phyloP scores from a whole-genome alignment of 2,888 invertebrate species.

The Biston betularia region DNA sequence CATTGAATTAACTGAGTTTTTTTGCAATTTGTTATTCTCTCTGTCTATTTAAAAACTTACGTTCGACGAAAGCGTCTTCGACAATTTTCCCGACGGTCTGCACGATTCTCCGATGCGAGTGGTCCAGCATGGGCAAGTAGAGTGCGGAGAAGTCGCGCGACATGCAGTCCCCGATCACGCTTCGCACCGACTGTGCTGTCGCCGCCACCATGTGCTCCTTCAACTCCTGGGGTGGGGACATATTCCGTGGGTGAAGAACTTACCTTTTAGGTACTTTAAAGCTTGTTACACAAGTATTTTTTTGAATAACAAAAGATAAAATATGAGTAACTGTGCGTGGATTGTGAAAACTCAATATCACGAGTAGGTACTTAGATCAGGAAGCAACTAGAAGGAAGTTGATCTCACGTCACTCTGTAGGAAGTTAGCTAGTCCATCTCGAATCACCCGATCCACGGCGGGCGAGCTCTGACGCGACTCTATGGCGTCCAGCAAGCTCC shows the following conservation, averaged over 20 bases:
- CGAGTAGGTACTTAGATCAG: too few relatives aligned
- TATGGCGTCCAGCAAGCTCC: slow-evolving; percentile 62
- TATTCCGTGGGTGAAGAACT: too few relatives aligned
- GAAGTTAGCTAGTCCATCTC: slow-evolving; percentile 59
- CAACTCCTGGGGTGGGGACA: slow-evolving; percentile 55
- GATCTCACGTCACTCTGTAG: slow-evolving; percentile 68
- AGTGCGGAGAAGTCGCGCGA: slow-evolving; percentile 59
- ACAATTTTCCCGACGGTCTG: slow-evolving; percentile 59
- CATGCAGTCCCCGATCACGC: slow-evolving; percentile 58
- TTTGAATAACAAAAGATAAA: too few relatives aligned
- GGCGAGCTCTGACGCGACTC: slow-evolving; percentile 52
- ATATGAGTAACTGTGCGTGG: too few relatives aligned
- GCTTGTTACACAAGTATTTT: too few relatives aligned
- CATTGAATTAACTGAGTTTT: too few relatives aligned
- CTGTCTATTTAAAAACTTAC: slow-evolving; percentile 50
- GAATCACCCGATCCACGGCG: slow-evolving; percentile 59
- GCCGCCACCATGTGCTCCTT: slow-evolving; percentile 64
- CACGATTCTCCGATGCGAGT: slow-evolving; percentile 64
- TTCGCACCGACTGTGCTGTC: slow-evolving; percentile 61
- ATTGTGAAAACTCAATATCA: too few relatives aligned
- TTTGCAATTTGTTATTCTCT: too few relatives aligned
- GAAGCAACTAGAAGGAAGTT: background rate
- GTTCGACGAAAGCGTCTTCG: slow-evolving; percentile 62
- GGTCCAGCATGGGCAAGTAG: slow-evolving; percentile 66
- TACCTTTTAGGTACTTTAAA: too few relatives aligned